Base-by-base conservation (phyloP, 2,113 vertebrate genomes). In the Philantomba maxwellii region DNA sequence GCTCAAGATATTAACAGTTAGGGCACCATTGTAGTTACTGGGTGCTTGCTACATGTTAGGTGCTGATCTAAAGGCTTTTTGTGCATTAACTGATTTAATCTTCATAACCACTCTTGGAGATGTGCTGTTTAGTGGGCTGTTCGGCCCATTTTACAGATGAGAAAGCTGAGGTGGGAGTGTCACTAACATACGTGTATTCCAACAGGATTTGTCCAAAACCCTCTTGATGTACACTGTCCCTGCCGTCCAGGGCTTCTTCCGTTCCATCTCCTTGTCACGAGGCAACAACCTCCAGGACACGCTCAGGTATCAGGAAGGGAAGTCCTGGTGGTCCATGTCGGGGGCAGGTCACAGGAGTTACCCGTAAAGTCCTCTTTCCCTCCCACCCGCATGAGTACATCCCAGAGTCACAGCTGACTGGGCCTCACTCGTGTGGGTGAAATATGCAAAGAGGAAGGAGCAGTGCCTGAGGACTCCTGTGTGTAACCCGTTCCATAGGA, bases 231-330 rank as follows among this genome's bases (percentile, higher is more conserved):
- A 99, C 98, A 99, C 99, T 0, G 99, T 99, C 55, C 99, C 99
- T n/a, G 99, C 99, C 12, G 99, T 99, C 95, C 99, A 99, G 95
- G 99, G 99, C 33, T 99, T 99, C 98, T 99, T 99, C 99, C 98
- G 99, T 25, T 99, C 99, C 84, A 99, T 99, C 97, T 99, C 99
- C 85, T 98, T 99, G 93, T 99, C 99, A 51, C 99, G 99, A 95
- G 99, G 99, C 97, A 99, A 99, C 98, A 99, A 99, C 98, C 98
- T 99, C 9, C 99, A 99, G 97, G 99, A 99, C 97, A 99, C 99
- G 0, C 99, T 99, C 89, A 99, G 99, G 99, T 99, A 98, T 39
- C 11, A 26, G 47, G 47, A 26, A 45, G 14, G 21, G 39, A 58
- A 66, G 3, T 30, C 28, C 33, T 57, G 62, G 47, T 2, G 58